Evolutionary conservation across 1,140 invertebrate species (phyloP).

Genomic region (Yoshiicerus persimilis): DNA sequence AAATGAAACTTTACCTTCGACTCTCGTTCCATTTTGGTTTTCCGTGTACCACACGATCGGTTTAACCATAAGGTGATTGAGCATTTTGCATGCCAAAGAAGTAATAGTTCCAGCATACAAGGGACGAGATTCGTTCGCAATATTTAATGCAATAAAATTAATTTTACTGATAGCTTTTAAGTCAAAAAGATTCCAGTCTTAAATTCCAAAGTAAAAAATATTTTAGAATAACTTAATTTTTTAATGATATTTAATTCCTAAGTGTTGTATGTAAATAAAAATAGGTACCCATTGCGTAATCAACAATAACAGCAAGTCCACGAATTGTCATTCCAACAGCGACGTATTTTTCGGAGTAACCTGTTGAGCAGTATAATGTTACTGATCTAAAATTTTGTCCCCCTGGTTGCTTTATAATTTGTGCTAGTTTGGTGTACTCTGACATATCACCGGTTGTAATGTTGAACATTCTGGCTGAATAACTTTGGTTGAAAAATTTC

Average conservation of each 20-base stretch:
- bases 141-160: neutral
- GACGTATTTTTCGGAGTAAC: neutral
- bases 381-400: neutral
- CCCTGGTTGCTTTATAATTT: no score
- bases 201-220: neutral
- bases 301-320: neutral
- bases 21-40: neutral
- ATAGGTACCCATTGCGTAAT: neutral
- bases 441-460: neutral
- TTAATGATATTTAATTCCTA: no score
- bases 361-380: neutral
- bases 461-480: no score
- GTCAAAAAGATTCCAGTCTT: neutral
- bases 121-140: neutral
- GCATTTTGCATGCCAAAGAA: no score
- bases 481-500: neutral
- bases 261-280: no score
- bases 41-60: no score
- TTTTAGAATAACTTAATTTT: no score
- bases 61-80: no score
- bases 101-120: no score
- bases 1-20: neutral
- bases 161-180: neutral
- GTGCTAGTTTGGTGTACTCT: neutral
- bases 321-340: no score